Evolutionary conservation across 2,888 invertebrate genomes (phyloP), one percentile per base, ranked within the genome.

Genomic region (Bibio marci): DNA sequence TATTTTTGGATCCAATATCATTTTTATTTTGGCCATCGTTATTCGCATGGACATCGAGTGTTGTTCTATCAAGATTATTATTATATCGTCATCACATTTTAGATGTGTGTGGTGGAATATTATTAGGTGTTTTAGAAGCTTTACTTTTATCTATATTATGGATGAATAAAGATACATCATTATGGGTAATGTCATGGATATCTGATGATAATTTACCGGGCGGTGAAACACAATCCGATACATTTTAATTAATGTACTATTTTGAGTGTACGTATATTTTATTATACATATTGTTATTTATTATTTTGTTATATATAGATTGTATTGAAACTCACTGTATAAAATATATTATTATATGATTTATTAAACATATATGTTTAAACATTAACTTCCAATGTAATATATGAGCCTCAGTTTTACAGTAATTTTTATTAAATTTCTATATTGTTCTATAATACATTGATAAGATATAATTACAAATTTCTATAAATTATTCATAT

Each of bases 31-130:
- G 69, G 44, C 70, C 74, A 17, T 70, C 80, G 1, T 50, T 88
- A 11, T 48, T 79, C 2, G 70, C 76, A 0, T 94, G 92, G 92
- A 70, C 76, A 0, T 56, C 68, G 0, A 63, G 76, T 11, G 76
- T 94, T 3, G 74, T 76, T 37, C 41, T 83, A 1, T 91, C 92
- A 3, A 68, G 95, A 47, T 64, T 95, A 7, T 58, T 94, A 15
- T 65, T 87, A 47, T 79, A 81, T 47, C 70, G 92, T 41, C 97
- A 97, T 62, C 82, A 87, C 55, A 61, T 94, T 30, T 60, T 87
- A 27, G 97, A 97, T 63, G 76, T 94, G 0, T 32, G 75, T 4
- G 79, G 68, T 38, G 97, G 97, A 12, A 58, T 73, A 13, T 41
- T 70, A 5, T 56, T 92, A 32, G 94, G 94, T 1, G 50, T 81